These are phyloP conservation scores for Zoroaster sp. DNA, from an alignment of 53 echinoderm and acorn worm species.

Conservation along the genomic window DNA sequence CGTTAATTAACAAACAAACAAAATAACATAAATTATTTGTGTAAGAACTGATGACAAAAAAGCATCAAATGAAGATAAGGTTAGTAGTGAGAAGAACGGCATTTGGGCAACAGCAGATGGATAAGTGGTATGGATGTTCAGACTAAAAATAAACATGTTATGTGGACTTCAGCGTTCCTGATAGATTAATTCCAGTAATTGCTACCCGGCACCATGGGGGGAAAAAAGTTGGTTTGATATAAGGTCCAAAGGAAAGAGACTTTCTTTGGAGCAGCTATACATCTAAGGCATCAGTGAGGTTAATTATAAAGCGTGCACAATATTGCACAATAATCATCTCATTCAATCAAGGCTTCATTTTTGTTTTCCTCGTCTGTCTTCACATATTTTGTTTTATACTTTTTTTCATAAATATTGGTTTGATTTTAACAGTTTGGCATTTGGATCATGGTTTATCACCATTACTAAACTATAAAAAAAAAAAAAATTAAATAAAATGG, in stretches of 20 bases:
- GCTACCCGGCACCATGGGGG: slow-evolving; percentile 32
- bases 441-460: neutral
- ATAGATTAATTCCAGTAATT: slow-evolving; percentile 13
- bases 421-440: slow-evolving; percentile 38
- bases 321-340: slow-evolving; percentile 36
- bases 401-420: slow-evolving; percentile 26
- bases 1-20: neutral
- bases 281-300: slow-evolving; percentile 47
- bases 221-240: slow-evolving; percentile 6
- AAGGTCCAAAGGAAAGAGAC: neutral
- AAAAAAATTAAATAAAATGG: neutral
- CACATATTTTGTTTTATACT: neutral
- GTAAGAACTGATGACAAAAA: slow-evolving; percentile 11
- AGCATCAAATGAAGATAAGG: slow-evolving; percentile 17
- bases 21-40: slow-evolving; percentile 2
- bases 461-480: neutral
- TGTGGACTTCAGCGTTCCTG: neutral
- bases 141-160: slow-evolving; percentile 25
- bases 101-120: slow-evolving; percentile 35
- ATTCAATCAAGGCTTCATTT: slow-evolving; percentile 37
- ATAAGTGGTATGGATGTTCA: slow-evolving; percentile 24
- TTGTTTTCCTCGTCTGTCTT: neutral
- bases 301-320: slow-evolving; percentile 28
- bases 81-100: slow-evolving; percentile 32
- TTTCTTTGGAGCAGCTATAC: neutral